A percentile compares a stretch with the other conserved stretches of the same genome.
Evolutionary conservation across 1,140 invertebrate species (phyloP).

Genomic region (Brachionus asplanchnoidis): DNA sequence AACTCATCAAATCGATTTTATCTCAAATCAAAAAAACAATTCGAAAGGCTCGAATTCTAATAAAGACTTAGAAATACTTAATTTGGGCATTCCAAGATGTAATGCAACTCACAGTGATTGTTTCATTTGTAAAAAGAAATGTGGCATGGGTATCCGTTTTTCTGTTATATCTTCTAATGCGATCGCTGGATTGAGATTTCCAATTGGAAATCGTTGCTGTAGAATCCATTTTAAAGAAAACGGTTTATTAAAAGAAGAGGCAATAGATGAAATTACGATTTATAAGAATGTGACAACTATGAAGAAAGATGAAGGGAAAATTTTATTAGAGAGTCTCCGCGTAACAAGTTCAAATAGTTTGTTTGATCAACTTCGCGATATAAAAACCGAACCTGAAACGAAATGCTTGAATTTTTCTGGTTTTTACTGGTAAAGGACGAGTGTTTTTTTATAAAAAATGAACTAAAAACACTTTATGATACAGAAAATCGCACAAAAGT

Average conservation of each 20-base stretch:
- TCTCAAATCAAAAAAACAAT: too few species aligned
- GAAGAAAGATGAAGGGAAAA: background rate
- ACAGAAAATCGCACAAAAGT: background rate
- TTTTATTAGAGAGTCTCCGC: background rate
- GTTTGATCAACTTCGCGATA: background rate
- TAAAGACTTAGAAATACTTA: too few species aligned
- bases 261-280: background rate
- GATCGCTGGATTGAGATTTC: too few species aligned
- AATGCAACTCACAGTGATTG: too few species aligned
- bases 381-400: background rate
- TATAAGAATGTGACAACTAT: background rate
- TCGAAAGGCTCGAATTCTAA: too few species aligned
- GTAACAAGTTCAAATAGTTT: background rate
- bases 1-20: too few species aligned
- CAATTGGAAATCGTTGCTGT: background rate
- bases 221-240: background rate
- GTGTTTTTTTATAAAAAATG: background rate
- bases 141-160: too few species aligned
- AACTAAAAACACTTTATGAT: background rate
- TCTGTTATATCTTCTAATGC: too few species aligned
- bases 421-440: background rate
- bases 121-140: too few species aligned
- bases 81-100: too few species aligned
- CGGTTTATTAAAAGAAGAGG: background rate
- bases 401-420: background rate